These are phyloP conservation scores for Falco concolor DNA, from an alignment of 2,797 vertebrate genomes.

Conservation along the genomic window DNA sequence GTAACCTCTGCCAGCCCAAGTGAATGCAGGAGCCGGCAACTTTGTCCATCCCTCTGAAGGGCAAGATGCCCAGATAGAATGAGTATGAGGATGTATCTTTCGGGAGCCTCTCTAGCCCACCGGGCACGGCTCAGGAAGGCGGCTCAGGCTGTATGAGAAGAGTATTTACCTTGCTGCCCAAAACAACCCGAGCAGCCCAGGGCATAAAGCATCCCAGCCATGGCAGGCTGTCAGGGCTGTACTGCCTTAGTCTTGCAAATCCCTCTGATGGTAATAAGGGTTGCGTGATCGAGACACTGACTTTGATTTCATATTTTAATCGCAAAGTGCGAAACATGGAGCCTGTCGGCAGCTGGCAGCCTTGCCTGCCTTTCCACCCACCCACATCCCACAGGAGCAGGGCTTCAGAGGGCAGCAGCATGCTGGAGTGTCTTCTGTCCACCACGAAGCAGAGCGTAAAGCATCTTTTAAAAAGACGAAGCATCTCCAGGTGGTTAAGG, in stretches of 20 bases:
- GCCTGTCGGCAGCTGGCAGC: not conserved
- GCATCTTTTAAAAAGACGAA: not conserved
- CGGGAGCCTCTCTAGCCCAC: not conserved
- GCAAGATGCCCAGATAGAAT: not conserved
- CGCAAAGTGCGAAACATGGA: not conserved
- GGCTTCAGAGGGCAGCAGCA: not conserved
- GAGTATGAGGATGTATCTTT: not conserved
- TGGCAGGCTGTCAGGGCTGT: not conserved
- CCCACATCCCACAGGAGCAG: fast-evolving
- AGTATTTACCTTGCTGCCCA: not conserved
- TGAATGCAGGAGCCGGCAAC: not conserved
- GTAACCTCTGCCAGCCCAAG: not conserved
- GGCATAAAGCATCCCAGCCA: not conserved
- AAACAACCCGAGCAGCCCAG: not conserved
- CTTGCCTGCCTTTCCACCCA: not conserved
- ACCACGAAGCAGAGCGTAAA: not conserved
- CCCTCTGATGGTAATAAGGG: not conserved
- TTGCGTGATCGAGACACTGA: not conserved
- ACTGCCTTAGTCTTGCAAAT: not conserved
- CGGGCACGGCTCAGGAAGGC: not conserved
- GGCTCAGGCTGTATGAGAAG: not conserved
- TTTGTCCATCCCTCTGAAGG: not conserved
- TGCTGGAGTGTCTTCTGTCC: not conserved
- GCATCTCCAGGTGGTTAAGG: conserved; percentile 20
- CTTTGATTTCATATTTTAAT: not conserved